Evolutionary conservation across 2,113 vertebrate species (phyloP), one percentile per base, ranked within the genome.

Genomic region (Ptilonorhynchus violaceus): DNA sequence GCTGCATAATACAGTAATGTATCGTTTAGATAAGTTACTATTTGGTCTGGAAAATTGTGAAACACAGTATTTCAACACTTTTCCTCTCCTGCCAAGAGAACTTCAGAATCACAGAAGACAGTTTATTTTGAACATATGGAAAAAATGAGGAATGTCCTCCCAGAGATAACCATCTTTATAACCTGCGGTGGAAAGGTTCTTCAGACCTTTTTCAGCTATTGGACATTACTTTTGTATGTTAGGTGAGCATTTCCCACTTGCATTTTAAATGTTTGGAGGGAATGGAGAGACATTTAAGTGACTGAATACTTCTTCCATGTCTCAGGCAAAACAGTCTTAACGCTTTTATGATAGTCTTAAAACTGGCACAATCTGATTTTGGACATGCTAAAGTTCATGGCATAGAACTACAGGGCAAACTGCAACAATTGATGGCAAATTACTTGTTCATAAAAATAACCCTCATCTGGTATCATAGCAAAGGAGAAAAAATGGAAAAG

Each of bases 31-130:
- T 73, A 92, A 85, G 70, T 93, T 88, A 56, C 58, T 77, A 33
- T 93, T 97, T 93, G 85, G 70, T 92, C 85, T 97, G 96, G 85
- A 88, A 96, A 95, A 95, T 95, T 94, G 94, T 97, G 96, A 97
- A 94, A 97, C 55, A 50, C 23, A 15, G 7, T 89, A 93, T 96
- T 96, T 95, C 96, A 97, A 94, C 92, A 95, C 88, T 94, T 85
- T 41, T 93, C 46, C 25, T 46, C n/a, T 92, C 67, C 75, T 92
- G 95, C 94, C 94, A 97, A 95, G 67, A 70, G 58, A 92, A 31
- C 82, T 93, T 90, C 91, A 69, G 82, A 92, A 79, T 85, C 70
- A 68, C 53, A 73, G 84, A 88, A 92, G 67, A 85, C 37, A 73
- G 49, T 85, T 95, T 93, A 82, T 95, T 94, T 79, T 35, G 15